Percentiles rank a stretch among this genome's conserved stretches.
Evolutionary conservation across 2,888 invertebrate genomes (phyloP).

Genomic region (Fragum fragum): DNA sequence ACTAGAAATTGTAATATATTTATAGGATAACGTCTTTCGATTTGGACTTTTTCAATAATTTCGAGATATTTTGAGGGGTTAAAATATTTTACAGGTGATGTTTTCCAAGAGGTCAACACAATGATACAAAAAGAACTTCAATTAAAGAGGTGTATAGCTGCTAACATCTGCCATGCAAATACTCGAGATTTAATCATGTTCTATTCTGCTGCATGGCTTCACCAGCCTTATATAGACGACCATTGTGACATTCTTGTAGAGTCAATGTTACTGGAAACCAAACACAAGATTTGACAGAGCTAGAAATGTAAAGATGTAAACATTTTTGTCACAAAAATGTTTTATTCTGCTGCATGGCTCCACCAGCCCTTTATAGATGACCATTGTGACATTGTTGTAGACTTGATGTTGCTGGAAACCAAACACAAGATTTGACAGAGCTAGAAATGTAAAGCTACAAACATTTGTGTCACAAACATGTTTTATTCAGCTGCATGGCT

Average conservation of each 20-base stretch:
- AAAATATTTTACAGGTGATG: constrained; percentile 64
- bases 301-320: no score
- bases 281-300: constrained; percentile 72
- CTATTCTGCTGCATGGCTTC: constrained; percentile 87
- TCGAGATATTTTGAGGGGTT: constrained; percentile 74
- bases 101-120: constrained; percentile 71
- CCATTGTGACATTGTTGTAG: constrained; percentile 69
- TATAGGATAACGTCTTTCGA: constrained; percentile 15
- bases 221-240: constrained; percentile 87
- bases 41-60: no score
- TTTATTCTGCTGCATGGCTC: constrained; percentile 87
- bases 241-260: constrained; percentile 72
- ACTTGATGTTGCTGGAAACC: constrained; percentile 82
- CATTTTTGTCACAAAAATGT: constrained; percentile 82
- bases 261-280: constrained; percentile 82
- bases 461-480: constrained; percentile 78
- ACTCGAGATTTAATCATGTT: constrained; percentile 87
- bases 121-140: constrained; percentile 87
- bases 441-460: no score
- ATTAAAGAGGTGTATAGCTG: constrained; percentile 86
- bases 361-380: constrained; percentile 87
- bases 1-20: neutral
- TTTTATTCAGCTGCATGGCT: constrained; percentile 88
- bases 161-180: constrained; percentile 87
- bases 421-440: constrained; percentile 74